Percentiles rank a stretch among this genome's conserved stretches.
phyloP scores from a whole-genome alignment of 2,113 vertebrate genomes.

The Toxotes jaculatrix region DNA sequence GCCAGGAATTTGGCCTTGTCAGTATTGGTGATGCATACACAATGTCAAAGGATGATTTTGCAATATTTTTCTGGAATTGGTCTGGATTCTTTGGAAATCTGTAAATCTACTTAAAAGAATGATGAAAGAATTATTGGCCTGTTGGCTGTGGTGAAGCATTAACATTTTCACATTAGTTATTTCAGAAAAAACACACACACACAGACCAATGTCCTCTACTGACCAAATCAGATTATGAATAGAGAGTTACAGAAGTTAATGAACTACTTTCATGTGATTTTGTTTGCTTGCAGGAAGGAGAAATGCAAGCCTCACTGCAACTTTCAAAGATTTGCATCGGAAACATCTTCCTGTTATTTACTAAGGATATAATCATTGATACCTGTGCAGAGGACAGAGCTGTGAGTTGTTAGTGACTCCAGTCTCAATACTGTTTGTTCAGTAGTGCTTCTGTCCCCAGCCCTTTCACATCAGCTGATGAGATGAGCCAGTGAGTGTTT shows the following conservation, averaged over 20 bases:
- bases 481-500: neutral
- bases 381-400: neutral
- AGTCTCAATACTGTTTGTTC: neutral
- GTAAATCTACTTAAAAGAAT: neutral
- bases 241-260: slow-evolving; percentile 7
- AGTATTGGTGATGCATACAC: neutral
- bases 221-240: neutral
- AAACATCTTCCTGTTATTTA: neutral
- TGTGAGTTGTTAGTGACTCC: neutral
- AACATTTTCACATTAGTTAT: slow-evolving; percentile 10
- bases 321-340: neutral
- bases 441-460: neutral
- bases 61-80: neutral
- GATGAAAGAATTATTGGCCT: neutral
- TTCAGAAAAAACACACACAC: neutral
- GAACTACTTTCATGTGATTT: neutral
- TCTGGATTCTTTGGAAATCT: neutral
- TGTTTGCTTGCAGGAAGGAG: neutral
- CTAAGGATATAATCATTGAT: neutral
- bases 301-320: neutral
- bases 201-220: neutral
- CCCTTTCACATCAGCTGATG: neutral
- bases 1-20: slow-evolving; percentile 2
- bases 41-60: neutral
- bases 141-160: slow-evolving; percentile 1